These are phyloP conservation scores for Cebidichthys violaceus DNA, from an alignment of 2,113 vertebrate species.

Conservation along the genomic window DNA sequence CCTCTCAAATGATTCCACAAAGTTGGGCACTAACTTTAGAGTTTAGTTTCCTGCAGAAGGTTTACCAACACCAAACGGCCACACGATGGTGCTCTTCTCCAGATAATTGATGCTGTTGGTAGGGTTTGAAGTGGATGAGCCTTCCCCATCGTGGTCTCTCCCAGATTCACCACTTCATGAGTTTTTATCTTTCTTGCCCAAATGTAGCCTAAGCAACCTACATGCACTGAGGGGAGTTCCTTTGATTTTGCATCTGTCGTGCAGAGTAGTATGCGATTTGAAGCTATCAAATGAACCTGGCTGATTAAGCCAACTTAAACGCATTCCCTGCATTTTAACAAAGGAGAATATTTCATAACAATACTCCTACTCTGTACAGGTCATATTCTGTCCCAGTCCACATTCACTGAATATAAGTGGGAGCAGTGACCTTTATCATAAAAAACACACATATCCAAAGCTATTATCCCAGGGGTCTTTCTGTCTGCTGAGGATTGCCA, in stretches of 20 bases:
- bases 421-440: no score
- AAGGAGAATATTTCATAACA: not conserved
- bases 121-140: not conserved
- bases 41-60: not conserved
- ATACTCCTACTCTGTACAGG: not conserved
- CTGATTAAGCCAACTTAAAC: not conserved
- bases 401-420: no score
- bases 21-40: not conserved
- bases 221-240: not conserved
- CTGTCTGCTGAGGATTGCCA: not conserved
- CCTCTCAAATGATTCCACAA: not conserved
- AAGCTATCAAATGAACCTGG: not conserved
- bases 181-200: not conserved
- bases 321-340: not conserved
- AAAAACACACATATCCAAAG: not conserved
- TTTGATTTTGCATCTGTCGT: not conserved
- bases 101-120: not conserved
- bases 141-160: not conserved
- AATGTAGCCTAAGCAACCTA: not conserved
- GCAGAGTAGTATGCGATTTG: not conserved
- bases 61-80: conserved; percentile 4
- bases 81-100: conserved; percentile 36
- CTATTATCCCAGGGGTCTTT: not conserved
- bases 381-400: not conserved
- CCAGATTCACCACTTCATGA: not conserved